These are phyloP conservation scores for Drosophila emarginata DNA, from an alignment of 2,888 invertebrate genomes.

Conservation along the genomic window DNA sequence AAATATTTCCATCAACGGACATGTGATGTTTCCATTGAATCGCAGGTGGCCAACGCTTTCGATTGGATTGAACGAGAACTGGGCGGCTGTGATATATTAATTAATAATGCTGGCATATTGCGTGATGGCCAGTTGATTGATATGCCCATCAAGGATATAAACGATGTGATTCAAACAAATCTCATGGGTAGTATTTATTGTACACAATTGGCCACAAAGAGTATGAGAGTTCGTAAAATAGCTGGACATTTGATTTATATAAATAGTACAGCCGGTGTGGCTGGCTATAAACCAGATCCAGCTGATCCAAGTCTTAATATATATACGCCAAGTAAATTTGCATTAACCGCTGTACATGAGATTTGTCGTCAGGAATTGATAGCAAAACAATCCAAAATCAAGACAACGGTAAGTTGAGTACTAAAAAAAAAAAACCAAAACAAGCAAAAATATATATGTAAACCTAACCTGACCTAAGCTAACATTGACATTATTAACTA, in stretches of 20 bases:
- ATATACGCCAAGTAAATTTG: constrained; percentile 80
- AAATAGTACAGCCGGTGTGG: constrained; percentile 75
- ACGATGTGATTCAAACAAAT: constrained; percentile 83
- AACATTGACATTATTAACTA: too few relatives aligned
- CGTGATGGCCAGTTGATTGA: constrained; percentile 74
- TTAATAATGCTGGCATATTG: constrained; percentile 85
- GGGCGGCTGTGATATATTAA: constrained; percentile 85
- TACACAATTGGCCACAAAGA: constrained; percentile 83
- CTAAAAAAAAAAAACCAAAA: too few relatives aligned
- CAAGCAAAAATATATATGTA: too few relatives aligned
- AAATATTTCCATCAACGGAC: constrained; percentile 62
- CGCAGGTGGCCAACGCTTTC: constrained; percentile 84
- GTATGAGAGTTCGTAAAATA: constrained; percentile 82
- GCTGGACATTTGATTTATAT: constrained; percentile 77
- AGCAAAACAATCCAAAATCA: constrained; percentile 72
- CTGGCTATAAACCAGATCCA: constrained; percentile 70
- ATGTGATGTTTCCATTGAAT: constrained; percentile 84
- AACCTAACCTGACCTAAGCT: too few relatives aligned
- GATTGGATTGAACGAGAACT: constrained; percentile 83
- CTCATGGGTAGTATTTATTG: constrained; percentile 83
- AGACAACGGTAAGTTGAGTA: constrained; percentile 78
- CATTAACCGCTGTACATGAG: constrained; percentile 80
- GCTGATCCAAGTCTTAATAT: constrained; percentile 72
- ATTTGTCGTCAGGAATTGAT: constrained; percentile 80
- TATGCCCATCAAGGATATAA: constrained; percentile 68